A percentile compares a stretch with the other conserved stretches of the same genome.
Conservation (phyloP, 2,797 vertebrate genomes). For the Bradypodion ventrale region DNA sequence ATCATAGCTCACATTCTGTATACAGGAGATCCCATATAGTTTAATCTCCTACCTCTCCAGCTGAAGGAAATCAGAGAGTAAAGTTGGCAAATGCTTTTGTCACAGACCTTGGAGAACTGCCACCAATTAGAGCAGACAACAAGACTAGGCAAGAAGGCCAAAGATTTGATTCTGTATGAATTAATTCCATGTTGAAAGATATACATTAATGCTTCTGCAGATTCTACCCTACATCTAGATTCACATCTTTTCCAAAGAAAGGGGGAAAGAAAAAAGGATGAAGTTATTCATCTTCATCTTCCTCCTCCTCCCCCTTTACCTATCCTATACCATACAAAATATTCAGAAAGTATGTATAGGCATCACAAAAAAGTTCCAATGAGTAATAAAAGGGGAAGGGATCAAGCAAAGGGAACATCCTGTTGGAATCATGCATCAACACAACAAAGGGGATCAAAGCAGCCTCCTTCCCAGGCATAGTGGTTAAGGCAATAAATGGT, state of each 20-base stretch:
- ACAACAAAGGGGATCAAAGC: slow-evolving; percentile 53
- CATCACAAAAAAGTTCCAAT: slow-evolving; percentile 21
- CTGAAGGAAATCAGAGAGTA: background rate
- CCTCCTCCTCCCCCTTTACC: slow-evolving; percentile 13
- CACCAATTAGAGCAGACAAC: background rate
- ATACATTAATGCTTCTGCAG: background rate
- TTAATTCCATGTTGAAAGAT: background rate
- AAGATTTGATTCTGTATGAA: background rate
- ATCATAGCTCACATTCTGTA: background rate
- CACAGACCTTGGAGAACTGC: background rate
- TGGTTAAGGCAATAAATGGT: slow-evolving; percentile 2
- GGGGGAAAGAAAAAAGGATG: too few species aligned
- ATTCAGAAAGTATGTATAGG: background rate
- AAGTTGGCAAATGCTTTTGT: background rate
- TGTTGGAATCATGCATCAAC: slow-evolving; percentile 51
- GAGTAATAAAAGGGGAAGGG: slow-evolving; percentile 17
- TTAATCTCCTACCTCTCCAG: background rate
- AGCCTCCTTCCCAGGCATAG: slow-evolving; percentile 42
- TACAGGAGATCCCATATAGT: background rate
- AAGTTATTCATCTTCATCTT: background rate
- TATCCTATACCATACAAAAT: slow-evolving; percentile 33
- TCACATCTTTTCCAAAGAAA: background rate
- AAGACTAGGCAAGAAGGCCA: background rate
- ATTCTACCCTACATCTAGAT: background rate
- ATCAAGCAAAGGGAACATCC: slow-evolving; percentile 44